Percentiles rank a stretch among this genome's conserved stretches.
Conservation (phyloP, 2,888 invertebrate species). For the Pyrrhosoma nymphula region DNA sequence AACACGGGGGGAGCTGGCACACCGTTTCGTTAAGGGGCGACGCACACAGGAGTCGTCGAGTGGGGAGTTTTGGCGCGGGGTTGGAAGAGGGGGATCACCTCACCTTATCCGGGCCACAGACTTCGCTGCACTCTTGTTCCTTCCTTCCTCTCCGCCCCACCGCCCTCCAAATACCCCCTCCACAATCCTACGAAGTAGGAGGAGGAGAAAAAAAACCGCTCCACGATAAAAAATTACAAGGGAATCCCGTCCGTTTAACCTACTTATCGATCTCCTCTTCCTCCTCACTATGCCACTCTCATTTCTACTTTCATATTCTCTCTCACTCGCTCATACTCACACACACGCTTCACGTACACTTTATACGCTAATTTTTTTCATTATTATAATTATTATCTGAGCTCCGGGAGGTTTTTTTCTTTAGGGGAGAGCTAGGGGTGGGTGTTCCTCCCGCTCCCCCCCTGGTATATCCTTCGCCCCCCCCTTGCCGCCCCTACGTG, state of each 20-base stretch:
- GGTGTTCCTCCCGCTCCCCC: slow-evolving; percentile 19
- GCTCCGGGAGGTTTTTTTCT: background rate
- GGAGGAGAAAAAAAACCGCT: background rate
- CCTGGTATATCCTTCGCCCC: background rate
- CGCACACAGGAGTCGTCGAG: background rate
- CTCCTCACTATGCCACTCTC: background rate
- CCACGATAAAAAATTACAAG: slow-evolving; percentile 28
- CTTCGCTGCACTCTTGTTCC: background rate
- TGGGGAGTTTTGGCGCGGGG: background rate
- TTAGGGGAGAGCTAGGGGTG: background rate
- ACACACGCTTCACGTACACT: background rate
- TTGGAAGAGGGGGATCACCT: background rate
- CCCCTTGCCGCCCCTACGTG: background rate
- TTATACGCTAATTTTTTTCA: no score
- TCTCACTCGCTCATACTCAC: background rate
- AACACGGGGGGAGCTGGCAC: background rate
- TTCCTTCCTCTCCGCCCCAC: background rate
- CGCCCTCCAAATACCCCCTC: background rate
- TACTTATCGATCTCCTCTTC: slow-evolving; percentile 33
- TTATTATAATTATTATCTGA: background rate
- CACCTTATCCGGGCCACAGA: background rate
- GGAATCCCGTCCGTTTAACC: slow-evolving; percentile 56
- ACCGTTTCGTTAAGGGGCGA: background rate
- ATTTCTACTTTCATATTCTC: slow-evolving; percentile 2
- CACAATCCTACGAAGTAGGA: background rate